Base-by-base conservation (phyloP, 1,140 invertebrate genomes). In the Danaus plexippus region DNA sequence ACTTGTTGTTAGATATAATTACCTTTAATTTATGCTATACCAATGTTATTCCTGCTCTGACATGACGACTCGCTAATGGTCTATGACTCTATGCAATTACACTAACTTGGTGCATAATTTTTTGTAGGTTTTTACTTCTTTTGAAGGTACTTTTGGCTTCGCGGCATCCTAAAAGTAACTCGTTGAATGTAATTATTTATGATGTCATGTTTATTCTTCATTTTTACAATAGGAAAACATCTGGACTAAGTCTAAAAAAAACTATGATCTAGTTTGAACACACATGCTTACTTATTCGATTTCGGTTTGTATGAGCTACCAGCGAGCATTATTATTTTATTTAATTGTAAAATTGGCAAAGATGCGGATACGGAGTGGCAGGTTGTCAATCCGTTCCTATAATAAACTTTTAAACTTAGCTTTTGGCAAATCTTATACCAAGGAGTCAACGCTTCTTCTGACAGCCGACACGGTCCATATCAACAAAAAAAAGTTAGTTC, bases 271-370 rank as follows among this genome's bases (percentile, higher is more conserved):
- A 54, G 44, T 66, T 64, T 12, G 52, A 59, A 48, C 59, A 54
- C 67, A 73, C 63, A 69, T 77, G 59, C 7, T 32, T 56, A 43
- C n/a, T n/a, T 47, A 11, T 48, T 15, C 52, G 63, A 64, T 71
- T 55, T 68, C 66, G 62, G 55, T 69, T 72, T 69, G 62, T 70
- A 73, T 64, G 62, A 69, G 60, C 63, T 68, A 69, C 52, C 61
- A 69, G 60, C 63, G 68, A 69, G 50, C 57, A 61, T 64, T 69
- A 73, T 77, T 75, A 69, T 80, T 75, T 71, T 75, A 67, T 80
- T 69, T 85, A 82, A 86, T 85, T 83, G 75, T 75, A 82, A 85
- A 85, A 69, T 86, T 86, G 83, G 83, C 83, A 86, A 73, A 71
- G 73, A 75, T 71, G 71, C 67, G 50, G 57, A 60, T 67, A 32